A percentile compares a stretch with the other conserved stretches of the same genome.
phyloP scores from a whole-genome alignment of 2,797 vertebrate species.

The Sebastes glaucus region DNA sequence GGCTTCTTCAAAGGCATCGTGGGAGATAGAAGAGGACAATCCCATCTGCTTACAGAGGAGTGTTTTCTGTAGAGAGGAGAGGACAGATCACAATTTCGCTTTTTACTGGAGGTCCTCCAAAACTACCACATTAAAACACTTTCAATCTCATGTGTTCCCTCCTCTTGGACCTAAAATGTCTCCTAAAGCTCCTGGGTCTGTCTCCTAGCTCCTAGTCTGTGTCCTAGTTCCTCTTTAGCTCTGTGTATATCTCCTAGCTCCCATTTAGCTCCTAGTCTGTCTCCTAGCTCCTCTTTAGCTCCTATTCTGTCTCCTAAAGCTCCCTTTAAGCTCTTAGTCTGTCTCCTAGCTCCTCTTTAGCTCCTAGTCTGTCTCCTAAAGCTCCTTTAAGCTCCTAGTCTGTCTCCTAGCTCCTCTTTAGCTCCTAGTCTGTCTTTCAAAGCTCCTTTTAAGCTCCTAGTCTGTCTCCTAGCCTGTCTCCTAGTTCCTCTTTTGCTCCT shows the following conservation, averaged over 20 bases:
- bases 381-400: too few species aligned
- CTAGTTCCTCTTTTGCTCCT: too few species aligned
- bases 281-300: too few species aligned
- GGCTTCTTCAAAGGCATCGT: slow-evolving; percentile 82
- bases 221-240: not conserved
- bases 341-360: not conserved
- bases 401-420: not conserved
- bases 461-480: not conserved
- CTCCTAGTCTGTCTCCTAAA: too few species aligned
- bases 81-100: not conserved
- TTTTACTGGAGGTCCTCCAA: not conserved
- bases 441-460: too few species aligned
- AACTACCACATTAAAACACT: not conserved
- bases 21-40: slow-evolving; percentile 77
- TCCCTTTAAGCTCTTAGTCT: too few species aligned
- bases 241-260: not conserved
- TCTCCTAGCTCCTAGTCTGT: not conserved
- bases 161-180: not conserved
- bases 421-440: not conserved
- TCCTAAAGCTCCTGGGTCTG: not conserved
- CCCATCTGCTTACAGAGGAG: slow-evolving; percentile 89
- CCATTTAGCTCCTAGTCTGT: not conserved
- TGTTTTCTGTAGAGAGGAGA: slow-evolving; percentile 82
- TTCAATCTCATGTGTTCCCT: too few species aligned
- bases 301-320: not conserved